These are phyloP conservation scores for Oceanites oceanicus DNA, from an alignment of 2,113 vertebrate species.

Conservation along the genomic window DNA sequence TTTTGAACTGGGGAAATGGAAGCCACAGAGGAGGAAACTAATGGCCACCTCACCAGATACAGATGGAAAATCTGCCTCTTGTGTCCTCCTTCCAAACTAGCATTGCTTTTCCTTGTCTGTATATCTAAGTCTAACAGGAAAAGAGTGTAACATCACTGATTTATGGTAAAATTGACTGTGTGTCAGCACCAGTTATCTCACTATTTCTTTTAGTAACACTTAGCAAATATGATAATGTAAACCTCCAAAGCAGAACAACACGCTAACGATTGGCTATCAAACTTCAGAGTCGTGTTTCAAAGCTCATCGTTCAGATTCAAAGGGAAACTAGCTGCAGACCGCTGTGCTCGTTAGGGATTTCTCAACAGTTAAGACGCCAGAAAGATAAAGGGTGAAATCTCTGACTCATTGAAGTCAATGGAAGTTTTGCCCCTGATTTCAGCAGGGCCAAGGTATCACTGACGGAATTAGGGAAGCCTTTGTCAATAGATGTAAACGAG, in stretches of 20 bases:
- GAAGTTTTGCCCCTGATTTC: not conserved
- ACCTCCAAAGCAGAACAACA: not conserved
- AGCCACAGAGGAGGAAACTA: not conserved
- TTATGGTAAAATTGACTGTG: not conserved
- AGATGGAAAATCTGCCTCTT: not conserved
- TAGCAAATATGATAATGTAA: not conserved
- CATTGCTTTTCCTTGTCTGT: not conserved
- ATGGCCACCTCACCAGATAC: not conserved
- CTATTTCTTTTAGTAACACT: not conserved
- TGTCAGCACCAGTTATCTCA: not conserved
- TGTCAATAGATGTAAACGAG: not conserved
- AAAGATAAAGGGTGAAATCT: not conserved
- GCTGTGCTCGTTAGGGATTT: not conserved
- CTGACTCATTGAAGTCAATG: fast-evolving
- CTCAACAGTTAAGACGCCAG: not conserved
- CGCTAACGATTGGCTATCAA: fast-evolving
- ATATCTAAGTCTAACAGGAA: not conserved
- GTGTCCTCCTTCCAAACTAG: not conserved
- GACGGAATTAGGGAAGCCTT: not conserved
- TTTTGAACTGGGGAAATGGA: not conserved
- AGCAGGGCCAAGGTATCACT: not conserved
- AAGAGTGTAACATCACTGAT: not conserved
- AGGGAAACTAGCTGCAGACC: not conserved
- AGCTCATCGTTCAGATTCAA: not conserved
- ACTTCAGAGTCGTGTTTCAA: not conserved